A percentile compares a stretch with the other conserved stretches of the same genome.
phyloP scores from a whole-genome alignment of 2,797 vertebrate species.

The Sebastes aleutianus region DNA sequence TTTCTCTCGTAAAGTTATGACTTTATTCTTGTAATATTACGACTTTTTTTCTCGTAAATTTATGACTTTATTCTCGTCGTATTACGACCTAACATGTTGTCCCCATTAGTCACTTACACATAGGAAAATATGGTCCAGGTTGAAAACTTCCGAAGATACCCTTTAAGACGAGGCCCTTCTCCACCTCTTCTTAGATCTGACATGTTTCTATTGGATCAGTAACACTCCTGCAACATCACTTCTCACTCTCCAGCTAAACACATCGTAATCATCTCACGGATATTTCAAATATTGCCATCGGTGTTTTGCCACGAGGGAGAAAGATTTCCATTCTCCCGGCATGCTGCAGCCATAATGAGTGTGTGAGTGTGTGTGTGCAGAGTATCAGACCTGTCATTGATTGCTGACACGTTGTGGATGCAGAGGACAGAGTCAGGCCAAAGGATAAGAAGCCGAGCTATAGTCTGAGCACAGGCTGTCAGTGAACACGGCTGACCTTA shows the following conservation, averaged over 20 bases:
- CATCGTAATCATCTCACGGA: neutral
- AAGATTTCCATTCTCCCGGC: neutral
- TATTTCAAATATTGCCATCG: neutral
- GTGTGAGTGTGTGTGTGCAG: neutral
- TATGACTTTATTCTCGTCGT: too few relatives aligned
- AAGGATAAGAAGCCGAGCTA: constrained; percentile 34
- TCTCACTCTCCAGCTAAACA: neutral
- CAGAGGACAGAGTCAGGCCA: constrained; percentile 16
- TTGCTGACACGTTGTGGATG: constrained; percentile 28
- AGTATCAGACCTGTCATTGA: constrained; percentile 21
- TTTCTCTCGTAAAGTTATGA: too few relatives aligned
- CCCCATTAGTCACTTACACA: too few relatives aligned
- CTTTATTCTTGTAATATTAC: too few relatives aligned
- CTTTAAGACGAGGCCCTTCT: neutral
- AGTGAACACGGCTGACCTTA: constrained; percentile 44
- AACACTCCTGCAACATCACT: neutral
- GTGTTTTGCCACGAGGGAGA: neutral
- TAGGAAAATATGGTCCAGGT: too few relatives aligned
- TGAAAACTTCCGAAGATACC: neutral
- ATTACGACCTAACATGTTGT: too few relatives aligned
- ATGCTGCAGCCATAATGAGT: neutral
- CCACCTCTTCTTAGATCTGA: neutral
- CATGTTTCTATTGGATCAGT: neutral
- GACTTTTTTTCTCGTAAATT: too few relatives aligned
- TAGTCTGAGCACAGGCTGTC: constrained; percentile 48